phyloP scores from a whole-genome alignment of 1,140 invertebrate genomes.

The Polypedilum pembai region DNA sequence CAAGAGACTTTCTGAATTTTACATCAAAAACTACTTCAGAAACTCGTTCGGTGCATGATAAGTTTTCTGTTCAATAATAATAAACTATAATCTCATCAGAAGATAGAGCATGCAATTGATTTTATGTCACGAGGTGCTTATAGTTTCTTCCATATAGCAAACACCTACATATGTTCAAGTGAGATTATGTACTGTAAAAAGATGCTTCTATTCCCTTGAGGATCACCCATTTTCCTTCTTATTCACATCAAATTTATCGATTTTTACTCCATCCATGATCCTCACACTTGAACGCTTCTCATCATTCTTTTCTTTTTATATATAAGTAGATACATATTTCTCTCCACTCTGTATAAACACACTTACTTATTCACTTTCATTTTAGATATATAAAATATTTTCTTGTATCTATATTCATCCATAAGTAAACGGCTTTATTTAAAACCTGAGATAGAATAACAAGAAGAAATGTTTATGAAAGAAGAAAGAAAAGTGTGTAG shows the following conservation, averaged over 20 bases:
- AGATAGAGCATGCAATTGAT: constrained; percentile 17
- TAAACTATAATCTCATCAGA: background rate
- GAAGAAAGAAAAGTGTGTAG: background rate
- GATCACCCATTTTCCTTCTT: background rate
- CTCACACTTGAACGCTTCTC: too few relatives aligned
- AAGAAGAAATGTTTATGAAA: background rate
- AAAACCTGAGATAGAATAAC: background rate
- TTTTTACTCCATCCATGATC: background rate
- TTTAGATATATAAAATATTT: background rate
- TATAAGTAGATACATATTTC: background rate
- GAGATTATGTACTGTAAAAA: background rate
- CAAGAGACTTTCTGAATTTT: too few relatives aligned
- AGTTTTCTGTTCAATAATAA: too few relatives aligned
- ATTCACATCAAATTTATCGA: background rate
- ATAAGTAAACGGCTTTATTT: background rate
- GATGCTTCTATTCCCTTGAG: background rate
- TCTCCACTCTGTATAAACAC: background rate
- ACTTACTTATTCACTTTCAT: background rate
- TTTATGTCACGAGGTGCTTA: background rate
- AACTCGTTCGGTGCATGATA: too few relatives aligned
- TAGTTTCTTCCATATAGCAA: background rate
- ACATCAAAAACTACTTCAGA: too few relatives aligned
- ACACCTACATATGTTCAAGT: background rate
- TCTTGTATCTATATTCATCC: background rate
- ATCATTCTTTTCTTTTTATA: background rate